A percentile compares a stretch with the other conserved stretches of the same genome.
phyloP scores from a whole-genome alignment of 2,797 vertebrate genomes.

The Fundulus diaphanus region DNA sequence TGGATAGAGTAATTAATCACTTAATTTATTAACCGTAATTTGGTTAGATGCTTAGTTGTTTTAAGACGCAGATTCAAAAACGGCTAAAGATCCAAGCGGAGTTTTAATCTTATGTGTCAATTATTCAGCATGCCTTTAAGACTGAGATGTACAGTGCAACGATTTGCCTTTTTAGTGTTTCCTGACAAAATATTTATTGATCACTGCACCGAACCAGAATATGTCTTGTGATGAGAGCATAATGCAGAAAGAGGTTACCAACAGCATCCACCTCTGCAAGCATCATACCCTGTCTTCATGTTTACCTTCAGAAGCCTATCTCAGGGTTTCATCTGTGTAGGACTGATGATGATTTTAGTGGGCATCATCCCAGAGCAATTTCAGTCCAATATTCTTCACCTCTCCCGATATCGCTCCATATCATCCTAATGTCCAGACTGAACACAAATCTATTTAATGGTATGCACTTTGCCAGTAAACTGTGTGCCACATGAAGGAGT shows the following conservation, averaged over 20 bases:
- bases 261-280: constrained; percentile 15
- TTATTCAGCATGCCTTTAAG: background rate
- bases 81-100: background rate
- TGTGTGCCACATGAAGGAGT: constrained; percentile 26
- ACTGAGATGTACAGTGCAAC: background rate
- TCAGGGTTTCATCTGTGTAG: constrained; percentile 26
- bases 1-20: background rate
- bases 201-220: background rate
- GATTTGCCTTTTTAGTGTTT: background rate
- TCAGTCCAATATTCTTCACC: constrained; percentile 56
- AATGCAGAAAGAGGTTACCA: background rate
- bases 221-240: background rate
- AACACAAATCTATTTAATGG: constrained; percentile 42
- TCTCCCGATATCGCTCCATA: constrained; percentile 51
- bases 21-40: background rate
- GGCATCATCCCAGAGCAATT: constrained; percentile 64
- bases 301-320: constrained; percentile 32
- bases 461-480: constrained; percentile 38
- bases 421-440: constrained; percentile 54
- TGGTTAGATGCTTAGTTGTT: background rate
- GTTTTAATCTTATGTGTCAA: background rate
- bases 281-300: constrained; percentile 32
- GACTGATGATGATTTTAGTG: constrained; percentile 28
- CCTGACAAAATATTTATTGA: background rate
- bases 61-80: background rate